Evolutionary conservation across 1,140 invertebrate species (phyloP), one percentile per base, ranked within the genome.

Genomic region (Drosophila saltans): DNA sequence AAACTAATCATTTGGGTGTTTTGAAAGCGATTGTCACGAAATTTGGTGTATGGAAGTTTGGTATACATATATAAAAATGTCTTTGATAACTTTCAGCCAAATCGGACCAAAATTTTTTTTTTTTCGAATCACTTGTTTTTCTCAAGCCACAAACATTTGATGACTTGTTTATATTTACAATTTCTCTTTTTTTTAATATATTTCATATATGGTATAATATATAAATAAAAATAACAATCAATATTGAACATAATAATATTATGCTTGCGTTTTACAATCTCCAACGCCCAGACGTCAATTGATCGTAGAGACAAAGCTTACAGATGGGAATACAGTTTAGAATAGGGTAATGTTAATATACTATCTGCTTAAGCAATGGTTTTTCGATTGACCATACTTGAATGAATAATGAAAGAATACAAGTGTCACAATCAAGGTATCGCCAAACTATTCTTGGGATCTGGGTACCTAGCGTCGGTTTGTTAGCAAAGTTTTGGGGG

Each of bases 201-300:
- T 67, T 80, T 68, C 67, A 78, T 68, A 74, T 78, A 78, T 78
- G 74, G 65, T 71, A 56, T 77, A 67, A 69, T 73, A 73, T 81
- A 72, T 83, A 86, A 86, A 88, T 81, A 74, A 86, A 79, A 81
- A 77, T 86, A 86, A 86, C 82, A 86, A 75, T 75, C 60, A 72
- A 78, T 59, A 78, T 59, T 88, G 77, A 80, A 83, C 75, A 63
- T 72, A 83, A 16, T 16, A 16, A 72, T 84, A 73, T 65, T 67
- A 59, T 72, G 57, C 60, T 40, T 75, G 43, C 43, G 64, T 36
- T 52, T 26, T 66, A 9, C 41, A 40, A 67, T 55, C 63, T 40
- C 40, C 43, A 43, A 26, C 24, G 21, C 39, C 30, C n/a, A n/a
- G n/a, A n/a, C n/a, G n/a, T n/a, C n/a, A n/a, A n/a, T n/a, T n/a